Percentiles rank a stretch among this genome's conserved stretches.
phyloP scores from a whole-genome alignment of 92 coral and sea anemone genomes.

The Zoanthus sociatus region DNA sequence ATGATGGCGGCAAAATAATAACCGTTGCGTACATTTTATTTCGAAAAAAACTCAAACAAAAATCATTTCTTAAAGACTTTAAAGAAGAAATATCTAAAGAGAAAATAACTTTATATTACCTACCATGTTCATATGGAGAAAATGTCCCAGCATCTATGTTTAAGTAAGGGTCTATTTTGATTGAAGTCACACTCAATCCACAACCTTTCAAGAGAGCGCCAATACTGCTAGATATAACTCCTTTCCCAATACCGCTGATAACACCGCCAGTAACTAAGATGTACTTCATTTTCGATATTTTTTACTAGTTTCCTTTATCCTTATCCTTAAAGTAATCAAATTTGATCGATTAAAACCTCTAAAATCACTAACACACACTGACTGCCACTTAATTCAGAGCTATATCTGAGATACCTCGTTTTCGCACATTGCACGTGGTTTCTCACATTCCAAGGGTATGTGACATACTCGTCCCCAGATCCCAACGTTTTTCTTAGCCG shows the following conservation, averaged over 20 bases:
- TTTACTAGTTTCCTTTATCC: not conserved
- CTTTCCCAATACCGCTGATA: constrained; percentile 98
- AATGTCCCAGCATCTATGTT: constrained; percentile 99
- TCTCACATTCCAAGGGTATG: too few species aligned
- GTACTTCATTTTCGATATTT: constrained; percentile 79
- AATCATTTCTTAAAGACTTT: not conserved
- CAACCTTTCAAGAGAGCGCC: constrained; percentile 95
- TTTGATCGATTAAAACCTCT: not conserved
- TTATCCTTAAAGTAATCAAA: not conserved
- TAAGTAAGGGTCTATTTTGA: constrained; percentile 98
- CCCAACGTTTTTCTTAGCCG: too few species aligned
- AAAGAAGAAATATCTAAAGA: not conserved
- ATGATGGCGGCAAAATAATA: too few species aligned
- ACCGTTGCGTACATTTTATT: not conserved
- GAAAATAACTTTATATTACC: not conserved
- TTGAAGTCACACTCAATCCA: constrained; percentile 89
- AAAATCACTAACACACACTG: too few species aligned
- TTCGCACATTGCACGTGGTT: too few species aligned
- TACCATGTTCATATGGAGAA: constrained; percentile 98
- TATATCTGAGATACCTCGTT: too few species aligned
- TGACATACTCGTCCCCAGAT: too few species aligned
- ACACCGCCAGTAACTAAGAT: constrained; percentile 98
- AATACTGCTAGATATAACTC: constrained; percentile 95
- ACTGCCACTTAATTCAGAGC: too few species aligned
- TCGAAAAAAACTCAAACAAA: too few species aligned